Evolutionary conservation across 2,888 invertebrate genomes (phyloP).

Genomic region (Ophion slaviceki): DNA sequence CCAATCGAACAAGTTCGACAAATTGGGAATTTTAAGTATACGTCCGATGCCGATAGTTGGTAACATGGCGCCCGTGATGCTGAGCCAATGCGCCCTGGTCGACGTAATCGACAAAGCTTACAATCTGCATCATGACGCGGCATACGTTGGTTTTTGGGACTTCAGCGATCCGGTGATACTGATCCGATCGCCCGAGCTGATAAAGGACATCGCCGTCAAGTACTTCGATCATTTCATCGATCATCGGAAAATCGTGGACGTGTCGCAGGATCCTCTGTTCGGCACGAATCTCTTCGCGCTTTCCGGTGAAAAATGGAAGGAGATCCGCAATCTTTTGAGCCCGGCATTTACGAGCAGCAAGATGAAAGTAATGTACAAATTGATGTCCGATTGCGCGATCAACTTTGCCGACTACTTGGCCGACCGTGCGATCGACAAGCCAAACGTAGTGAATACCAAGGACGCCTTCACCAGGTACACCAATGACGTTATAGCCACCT

Average conservation of each 20-base stretch:
- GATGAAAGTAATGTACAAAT: slow-evolving; percentile 64
- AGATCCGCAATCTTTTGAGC: slow-evolving; percentile 29
- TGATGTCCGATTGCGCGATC: slow-evolving; percentile 60
- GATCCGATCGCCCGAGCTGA: slow-evolving; percentile 76
- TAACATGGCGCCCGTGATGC: slow-evolving; percentile 58
- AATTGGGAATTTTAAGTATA: slow-evolving; percentile 68
- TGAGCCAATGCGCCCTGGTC: slow-evolving; percentile 41
- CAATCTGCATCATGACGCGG: slow-evolving; percentile 65
- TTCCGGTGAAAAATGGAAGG: slow-evolving; percentile 48
- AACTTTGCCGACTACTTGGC: slow-evolving; percentile 53
- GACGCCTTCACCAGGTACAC: slow-evolving; percentile 82
- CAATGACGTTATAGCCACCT: slow-evolving; percentile 86
- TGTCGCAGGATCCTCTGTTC: slow-evolving; percentile 51
- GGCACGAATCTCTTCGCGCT: slow-evolving; percentile 49
- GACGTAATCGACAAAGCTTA: slow-evolving; percentile 61
- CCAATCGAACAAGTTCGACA: slow-evolving; percentile 61
- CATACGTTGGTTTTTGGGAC: slow-evolving; percentile 75
- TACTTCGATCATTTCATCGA: slow-evolving; percentile 77
- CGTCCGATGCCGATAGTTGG: slow-evolving; percentile 60
- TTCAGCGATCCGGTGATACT: slow-evolving; percentile 72
- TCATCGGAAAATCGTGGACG: slow-evolving; percentile 70
- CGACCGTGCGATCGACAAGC: slow-evolving; percentile 43
- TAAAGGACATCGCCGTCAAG: slow-evolving; percentile 75
- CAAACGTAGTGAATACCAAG: neutral
- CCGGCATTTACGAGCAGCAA: slow-evolving; percentile 66